phyloP scores from a whole-genome alignment of 2,797 vertebrate species.

The Phalloptychus januarius region DNA sequence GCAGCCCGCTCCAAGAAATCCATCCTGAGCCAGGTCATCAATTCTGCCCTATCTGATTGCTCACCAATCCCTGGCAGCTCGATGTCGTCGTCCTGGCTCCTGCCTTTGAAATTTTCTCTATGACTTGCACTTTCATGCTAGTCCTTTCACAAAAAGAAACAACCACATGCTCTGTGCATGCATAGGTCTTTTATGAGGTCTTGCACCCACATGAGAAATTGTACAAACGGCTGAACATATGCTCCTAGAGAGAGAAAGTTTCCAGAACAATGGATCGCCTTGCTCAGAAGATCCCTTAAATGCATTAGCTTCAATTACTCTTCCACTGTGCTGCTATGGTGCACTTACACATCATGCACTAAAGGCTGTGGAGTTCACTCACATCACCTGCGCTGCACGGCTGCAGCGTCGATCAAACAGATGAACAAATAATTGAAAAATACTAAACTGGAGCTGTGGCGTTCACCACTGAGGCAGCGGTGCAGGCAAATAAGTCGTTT shows the following conservation, averaged over 20 bases:
- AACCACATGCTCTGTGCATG: constrained; percentile 39
- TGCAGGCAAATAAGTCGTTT: constrained; percentile 76
- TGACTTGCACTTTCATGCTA: constrained; percentile 80
- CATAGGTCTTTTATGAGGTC: constrained; percentile 34
- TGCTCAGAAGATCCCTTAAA: constrained; percentile 35
- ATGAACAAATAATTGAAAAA: constrained; percentile 76
- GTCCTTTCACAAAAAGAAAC: constrained; percentile 54
- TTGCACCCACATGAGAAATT: constrained; percentile 29
- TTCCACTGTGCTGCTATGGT: constrained; percentile 36
- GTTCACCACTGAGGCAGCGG: constrained; percentile 63
- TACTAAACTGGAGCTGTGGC: constrained; percentile 63
- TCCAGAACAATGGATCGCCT: constrained; percentile 24
- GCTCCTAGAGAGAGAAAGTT: constrained; percentile 6
- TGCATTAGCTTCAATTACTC: constrained; percentile 51
- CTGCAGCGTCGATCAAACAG: constrained; percentile 67
- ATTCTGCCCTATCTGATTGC: constrained; percentile 84
- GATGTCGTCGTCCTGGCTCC: constrained; percentile 74
- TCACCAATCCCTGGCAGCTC: constrained; percentile 80
- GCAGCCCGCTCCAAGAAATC: constrained; percentile 82
- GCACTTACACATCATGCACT: constrained; percentile 44
- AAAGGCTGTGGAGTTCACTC: constrained; percentile 54
- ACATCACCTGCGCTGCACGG: constrained; percentile 54
- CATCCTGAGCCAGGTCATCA: constrained; percentile 85
- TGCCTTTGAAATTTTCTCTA: constrained; percentile 77
- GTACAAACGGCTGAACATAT: constrained; percentile 10